Evolutionary conservation across 1,140 invertebrate species (phyloP).

Genomic region (Zaprionus tsacasi): DNA sequence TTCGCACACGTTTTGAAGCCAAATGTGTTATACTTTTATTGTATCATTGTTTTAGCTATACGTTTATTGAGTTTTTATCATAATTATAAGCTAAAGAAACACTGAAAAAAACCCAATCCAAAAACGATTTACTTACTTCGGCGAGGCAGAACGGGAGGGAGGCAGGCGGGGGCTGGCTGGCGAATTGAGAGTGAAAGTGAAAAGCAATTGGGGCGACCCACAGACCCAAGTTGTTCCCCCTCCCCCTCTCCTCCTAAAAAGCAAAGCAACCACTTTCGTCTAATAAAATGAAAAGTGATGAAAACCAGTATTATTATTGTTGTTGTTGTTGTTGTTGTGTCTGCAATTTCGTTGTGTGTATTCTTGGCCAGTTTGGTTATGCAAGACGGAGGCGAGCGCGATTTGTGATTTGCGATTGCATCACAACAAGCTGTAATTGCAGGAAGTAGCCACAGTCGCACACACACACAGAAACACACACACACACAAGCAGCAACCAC

Average conservation of each 20-base stretch:
- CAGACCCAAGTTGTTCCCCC: constrained; percentile 13
- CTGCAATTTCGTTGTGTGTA: constrained; percentile 47
- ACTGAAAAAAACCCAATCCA: constrained; percentile 49
- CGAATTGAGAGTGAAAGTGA: constrained; percentile 70
- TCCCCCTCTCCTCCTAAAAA: not conserved
- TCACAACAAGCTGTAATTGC: constrained; percentile 69
- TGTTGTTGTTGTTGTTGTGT: constrained; percentile 18
- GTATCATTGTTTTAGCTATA: constrained; percentile 72
- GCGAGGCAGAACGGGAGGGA: constrained; percentile 6
- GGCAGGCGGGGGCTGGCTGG: not conserved
- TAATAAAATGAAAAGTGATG: constrained; percentile 25
- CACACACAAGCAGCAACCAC: constrained; percentile 19
- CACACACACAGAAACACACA: constrained; percentile 25
- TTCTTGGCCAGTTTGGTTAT: constrained; percentile 80
- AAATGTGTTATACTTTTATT: constrained; percentile 80
- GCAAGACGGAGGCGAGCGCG: constrained; percentile 44
- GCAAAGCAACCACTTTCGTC: constrained; percentile 38
- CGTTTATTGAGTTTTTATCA: constrained; percentile 61
- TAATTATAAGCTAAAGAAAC: constrained; percentile 82
- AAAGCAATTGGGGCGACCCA: constrained; percentile 47
- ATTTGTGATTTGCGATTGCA: constrained; percentile 54
- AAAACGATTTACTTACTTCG: constrained; percentile 32
- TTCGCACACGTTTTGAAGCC: constrained; percentile 72
- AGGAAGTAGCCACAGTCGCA: constrained; percentile 54
- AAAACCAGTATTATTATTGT: constrained; percentile 61